Base-by-base conservation (phyloP, 2,797 vertebrate species). In the Parotocinclus haroldoi region DNA sequence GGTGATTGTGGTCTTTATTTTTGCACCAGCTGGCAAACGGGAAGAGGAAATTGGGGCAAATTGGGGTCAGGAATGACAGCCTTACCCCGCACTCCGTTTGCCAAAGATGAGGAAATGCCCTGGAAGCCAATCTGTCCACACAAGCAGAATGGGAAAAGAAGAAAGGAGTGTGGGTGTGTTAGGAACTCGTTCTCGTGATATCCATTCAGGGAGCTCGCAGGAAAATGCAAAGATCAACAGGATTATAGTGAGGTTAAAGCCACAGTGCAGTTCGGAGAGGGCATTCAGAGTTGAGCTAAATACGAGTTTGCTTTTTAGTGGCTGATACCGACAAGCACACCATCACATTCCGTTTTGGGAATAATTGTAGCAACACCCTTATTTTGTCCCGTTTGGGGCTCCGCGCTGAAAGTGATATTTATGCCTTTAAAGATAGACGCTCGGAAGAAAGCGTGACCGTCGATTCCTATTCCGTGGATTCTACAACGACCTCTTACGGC, bases 91-190 rank as follows among this genome's bases (percentile, higher is more conserved):
- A 62, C 57, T 75, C 58, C 57, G 60, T 71, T 62, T 69, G 58
- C 68, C 56, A 67, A 55, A 63, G 61, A 70, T 59, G 63, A 73
- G 70, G 73, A 78, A 73, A 65, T 71, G 66, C 45, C 63, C 51
- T 70, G 73, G 65, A 68, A 64, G 62, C 18, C 63, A 70, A 48
- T 71, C 66, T 57, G 67, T 68, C 63, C 63, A 62, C 73, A 69
- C 66, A 54, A 36, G 16, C 58, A 57, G 50, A 66, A 67, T 38
- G 56, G 44, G 59, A 69, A 68, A 72, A 72, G 62, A 77, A 66
- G 46, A 58, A 61, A 46, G 48, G 51, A 14, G 42, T 10, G 9
- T 7, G 11, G 67, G 46, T 45, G 67, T 63, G 40, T 58, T 37
- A 52, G 52, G 58, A 66, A 50, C 51, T 68, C 46, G 18, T 16